Conservation (phyloP, 1,140 invertebrate genomes). For the Drosophila erecta region DNA sequence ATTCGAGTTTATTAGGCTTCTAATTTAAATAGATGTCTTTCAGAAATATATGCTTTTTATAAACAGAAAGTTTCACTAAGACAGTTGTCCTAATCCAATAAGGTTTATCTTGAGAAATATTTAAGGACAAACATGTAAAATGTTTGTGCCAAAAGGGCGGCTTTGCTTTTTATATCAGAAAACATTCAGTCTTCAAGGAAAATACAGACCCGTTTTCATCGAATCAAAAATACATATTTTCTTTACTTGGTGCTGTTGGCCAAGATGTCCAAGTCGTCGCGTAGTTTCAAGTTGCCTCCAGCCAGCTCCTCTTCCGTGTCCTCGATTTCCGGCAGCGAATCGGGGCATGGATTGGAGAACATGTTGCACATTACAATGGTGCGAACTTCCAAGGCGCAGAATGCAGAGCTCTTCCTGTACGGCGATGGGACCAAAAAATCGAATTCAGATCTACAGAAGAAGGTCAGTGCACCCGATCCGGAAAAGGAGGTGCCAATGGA, state of each 20-base stretch:
- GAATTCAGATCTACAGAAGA: neutral
- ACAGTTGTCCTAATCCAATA: too few species aligned
- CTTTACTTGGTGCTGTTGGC: neutral
- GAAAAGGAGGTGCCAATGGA: neutral
- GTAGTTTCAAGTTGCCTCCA: neutral
- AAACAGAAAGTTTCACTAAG: too few species aligned
- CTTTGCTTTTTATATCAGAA: neutral
- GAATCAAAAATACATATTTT: neutral
- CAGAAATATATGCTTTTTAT: too few species aligned
- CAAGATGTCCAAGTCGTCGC: constrained; percentile 6
- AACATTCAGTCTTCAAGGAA: neutral
- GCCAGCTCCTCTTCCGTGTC: constrained; percentile 1
- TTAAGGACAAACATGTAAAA: too few species aligned
- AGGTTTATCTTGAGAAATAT: too few species aligned
- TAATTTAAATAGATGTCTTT: too few species aligned
- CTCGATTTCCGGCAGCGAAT: constrained; percentile 8
- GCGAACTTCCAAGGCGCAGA: neutral
- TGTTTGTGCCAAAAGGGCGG: too few species aligned
- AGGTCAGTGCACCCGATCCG: neutral
- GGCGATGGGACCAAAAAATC: neutral
- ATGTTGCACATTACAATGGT: constrained; percentile 28
- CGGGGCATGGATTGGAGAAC: constrained; percentile 13
- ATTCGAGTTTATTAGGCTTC: too few species aligned
- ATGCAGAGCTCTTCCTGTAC: neutral
- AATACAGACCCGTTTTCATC: neutral